phyloP scores from a whole-genome alignment of 2,888 invertebrate genomes.

The Nephrotoma appendiculata region DNA sequence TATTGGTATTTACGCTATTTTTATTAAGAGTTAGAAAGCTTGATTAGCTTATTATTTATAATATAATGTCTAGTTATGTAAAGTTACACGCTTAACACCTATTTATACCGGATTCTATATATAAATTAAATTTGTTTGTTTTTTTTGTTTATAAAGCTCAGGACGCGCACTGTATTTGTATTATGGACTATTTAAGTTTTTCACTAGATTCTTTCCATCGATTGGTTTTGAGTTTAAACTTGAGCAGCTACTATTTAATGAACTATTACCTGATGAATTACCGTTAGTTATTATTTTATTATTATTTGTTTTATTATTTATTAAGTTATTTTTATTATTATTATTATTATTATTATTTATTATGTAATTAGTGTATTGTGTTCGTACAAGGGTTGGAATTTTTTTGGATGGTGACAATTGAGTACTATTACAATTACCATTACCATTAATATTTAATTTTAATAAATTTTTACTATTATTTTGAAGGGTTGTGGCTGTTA shows the following conservation, averaged over 20 bases:
- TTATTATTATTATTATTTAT: constrained; percentile 1
- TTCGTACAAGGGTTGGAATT: not conserved
- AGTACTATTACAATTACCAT: not conserved
- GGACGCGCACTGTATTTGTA: not conserved
- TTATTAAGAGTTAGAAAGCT: not conserved
- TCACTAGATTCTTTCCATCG: not conserved
- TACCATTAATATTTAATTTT: not conserved
- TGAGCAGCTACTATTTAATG: constrained; percentile 1
- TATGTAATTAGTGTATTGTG: constrained; percentile 1
- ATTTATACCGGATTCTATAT: not conserved
- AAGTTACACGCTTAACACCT: not conserved
- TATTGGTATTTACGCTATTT: not conserved
- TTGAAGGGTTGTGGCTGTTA: not conserved
- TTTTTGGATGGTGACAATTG: not conserved
- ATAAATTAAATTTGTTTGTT: not conserved
- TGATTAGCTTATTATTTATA: not conserved
- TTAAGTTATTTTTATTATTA: not conserved
- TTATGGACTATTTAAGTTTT: not conserved
- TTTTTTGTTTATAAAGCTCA: not conserved
- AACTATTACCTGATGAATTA: constrained; percentile 1
- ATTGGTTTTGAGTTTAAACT: not conserved
- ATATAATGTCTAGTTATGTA: not conserved
- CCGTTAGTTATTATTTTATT: constrained; percentile 1
- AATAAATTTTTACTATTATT: not conserved
- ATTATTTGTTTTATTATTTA: not conserved